Evolutionary conservation across 2,113 vertebrate genomes (phyloP).

Genomic region (Tricholaema leucomelas): DNA sequence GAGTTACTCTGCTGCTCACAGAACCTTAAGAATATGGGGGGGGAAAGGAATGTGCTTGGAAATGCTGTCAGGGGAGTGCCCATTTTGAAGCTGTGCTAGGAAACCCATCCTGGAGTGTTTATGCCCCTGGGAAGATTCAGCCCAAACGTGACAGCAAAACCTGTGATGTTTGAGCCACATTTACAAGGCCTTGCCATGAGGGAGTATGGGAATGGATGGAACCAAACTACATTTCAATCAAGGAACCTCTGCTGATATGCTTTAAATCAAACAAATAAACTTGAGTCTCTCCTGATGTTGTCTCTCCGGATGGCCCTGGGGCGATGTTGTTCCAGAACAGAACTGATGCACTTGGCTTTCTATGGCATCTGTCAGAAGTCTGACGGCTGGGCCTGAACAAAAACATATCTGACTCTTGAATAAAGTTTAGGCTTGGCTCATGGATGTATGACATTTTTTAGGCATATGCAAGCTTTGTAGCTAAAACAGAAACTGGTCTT

Average conservation of each 20-base stretch:
- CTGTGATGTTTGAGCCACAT: conserved; percentile 2
- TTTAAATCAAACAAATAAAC: conserved; percentile 50
- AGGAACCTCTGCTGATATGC: conserved; percentile 29
- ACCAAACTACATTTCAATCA: conserved; percentile 51
- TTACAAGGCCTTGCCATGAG: conserved; percentile 38
- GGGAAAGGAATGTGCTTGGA: neutral
- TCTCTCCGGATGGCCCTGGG: conserved; percentile 45
- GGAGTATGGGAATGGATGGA: conserved; percentile 39
- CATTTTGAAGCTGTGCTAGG: conserved; percentile 42
- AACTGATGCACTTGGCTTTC: neutral
- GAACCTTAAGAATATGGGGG: neutral
- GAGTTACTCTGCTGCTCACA: neutral
- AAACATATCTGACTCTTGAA: neutral
- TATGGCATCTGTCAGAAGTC: neutral
- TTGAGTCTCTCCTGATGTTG: conserved; percentile 38
- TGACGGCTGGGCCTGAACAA: conserved; percentile 18
- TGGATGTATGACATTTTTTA: neutral
- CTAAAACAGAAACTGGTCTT: neutral
- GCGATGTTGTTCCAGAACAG: conserved; percentile 42
- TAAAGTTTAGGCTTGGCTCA: conserved; percentile 16
- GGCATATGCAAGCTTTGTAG: neutral
- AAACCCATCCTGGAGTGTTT: conserved; percentile 22
- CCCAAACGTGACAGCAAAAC: conserved; percentile 42
- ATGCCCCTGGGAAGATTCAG: conserved; percentile 34
- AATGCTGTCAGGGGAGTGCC: conserved; percentile 26